phyloP scores from a whole-genome alignment of 2,797 vertebrate genomes.

The Syndactyla subalaris region DNA sequence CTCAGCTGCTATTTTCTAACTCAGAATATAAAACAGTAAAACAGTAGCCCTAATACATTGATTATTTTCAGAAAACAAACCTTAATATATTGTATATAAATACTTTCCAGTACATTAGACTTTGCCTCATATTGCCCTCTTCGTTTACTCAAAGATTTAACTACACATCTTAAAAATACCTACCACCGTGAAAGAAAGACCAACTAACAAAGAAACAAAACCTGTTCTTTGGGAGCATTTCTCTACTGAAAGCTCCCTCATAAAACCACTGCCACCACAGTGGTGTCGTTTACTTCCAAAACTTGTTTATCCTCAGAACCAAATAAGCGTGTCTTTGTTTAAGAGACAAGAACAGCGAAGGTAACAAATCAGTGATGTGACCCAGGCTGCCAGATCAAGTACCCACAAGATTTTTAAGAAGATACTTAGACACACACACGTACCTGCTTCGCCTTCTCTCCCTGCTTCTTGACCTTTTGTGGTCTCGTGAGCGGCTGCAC shows the following conservation, averaged over 20 bases:
- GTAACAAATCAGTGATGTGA: neutral
- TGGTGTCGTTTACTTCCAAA: neutral
- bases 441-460: conserved; percentile 95
- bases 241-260: neutral
- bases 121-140: neutral
- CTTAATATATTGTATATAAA: neutral
- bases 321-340: neutral
- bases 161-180: neutral
- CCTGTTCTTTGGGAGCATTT: neutral
- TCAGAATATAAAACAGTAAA: neutral
- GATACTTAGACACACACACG: fast-evolving
- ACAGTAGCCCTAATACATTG: neutral
- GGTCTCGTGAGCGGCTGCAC: conserved; percentile 91
- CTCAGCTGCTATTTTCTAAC: neutral
- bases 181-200: neutral
- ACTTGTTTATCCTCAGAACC: neutral
- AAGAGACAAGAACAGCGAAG: neutral
- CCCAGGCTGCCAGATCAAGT: neutral
- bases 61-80: neutral
- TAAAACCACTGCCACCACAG: neutral
- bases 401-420: neutral
- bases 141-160: neutral
- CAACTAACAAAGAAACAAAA: neutral
- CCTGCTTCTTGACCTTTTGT: conserved; percentile 93
- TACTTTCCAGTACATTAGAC: neutral